phyloP scores from a whole-genome alignment of 2,113 vertebrate species.

The Gymnobelideus leadbeateri region DNA sequence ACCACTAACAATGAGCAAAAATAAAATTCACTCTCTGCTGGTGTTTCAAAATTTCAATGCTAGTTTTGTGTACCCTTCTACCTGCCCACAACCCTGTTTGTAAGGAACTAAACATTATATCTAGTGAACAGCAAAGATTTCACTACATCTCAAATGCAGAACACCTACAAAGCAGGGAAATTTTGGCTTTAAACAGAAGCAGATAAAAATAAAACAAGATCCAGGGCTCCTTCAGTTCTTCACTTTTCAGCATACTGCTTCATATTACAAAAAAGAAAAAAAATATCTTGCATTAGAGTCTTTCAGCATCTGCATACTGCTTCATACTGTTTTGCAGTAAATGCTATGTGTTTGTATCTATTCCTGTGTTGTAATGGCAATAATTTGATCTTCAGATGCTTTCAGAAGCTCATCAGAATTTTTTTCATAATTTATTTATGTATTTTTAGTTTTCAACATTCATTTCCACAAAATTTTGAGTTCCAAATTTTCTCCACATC shows the following conservation, averaged over 20 bases:
- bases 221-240: constrained; percentile 93
- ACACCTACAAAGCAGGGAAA: constrained; percentile 97
- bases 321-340: constrained; percentile 75
- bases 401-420: too few relatives aligned
- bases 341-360: too few relatives aligned
- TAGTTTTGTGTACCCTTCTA: too few relatives aligned
- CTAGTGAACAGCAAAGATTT: constrained; percentile 88
- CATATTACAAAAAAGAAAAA: constrained; percentile 91
- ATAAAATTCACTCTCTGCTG: too few relatives aligned
- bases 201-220: constrained; percentile 86
- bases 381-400: too few relatives aligned
- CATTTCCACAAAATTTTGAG: too few relatives aligned
- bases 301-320: constrained; percentile 93
- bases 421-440: too few relatives aligned
- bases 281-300: constrained; percentile 92
- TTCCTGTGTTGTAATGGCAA: too few relatives aligned
- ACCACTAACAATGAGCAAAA: too few relatives aligned
- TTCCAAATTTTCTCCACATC: too few relatives aligned
- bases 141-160: constrained; percentile 94
- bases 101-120: constrained; percentile 90
- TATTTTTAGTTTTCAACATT: too few relatives aligned
- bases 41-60: too few relatives aligned
- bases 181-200: constrained; percentile 94
- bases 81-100: constrained; percentile 52
- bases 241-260: constrained; percentile 98